Percentiles rank a stretch among this genome's conserved stretches.
Conservation (phyloP, 2,113 vertebrate species). For the Octodon degus region DNA sequence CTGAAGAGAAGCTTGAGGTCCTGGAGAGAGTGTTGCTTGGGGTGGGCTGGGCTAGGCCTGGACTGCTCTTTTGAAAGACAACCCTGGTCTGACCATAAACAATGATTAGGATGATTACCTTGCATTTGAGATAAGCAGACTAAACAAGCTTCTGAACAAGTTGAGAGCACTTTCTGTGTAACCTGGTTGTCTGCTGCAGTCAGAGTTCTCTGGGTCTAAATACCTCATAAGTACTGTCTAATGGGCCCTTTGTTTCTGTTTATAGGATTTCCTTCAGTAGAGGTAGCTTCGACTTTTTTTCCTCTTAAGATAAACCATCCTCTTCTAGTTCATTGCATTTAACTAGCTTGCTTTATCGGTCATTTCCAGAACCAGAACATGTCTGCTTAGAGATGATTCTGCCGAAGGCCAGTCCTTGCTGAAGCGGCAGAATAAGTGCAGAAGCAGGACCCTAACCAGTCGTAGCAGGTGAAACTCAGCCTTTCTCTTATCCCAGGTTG, state of each 20-base stretch:
- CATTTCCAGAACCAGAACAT: not conserved
- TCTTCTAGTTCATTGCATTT: not conserved
- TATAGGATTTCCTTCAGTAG: not conserved
- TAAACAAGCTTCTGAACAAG: conserved; percentile 26
- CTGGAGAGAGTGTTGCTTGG: not conserved
- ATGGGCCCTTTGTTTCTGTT: not conserved
- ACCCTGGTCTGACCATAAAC: conserved; percentile 40
- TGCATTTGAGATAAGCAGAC: conserved; percentile 55
- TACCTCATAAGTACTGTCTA: not conserved
- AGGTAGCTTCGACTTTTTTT: not conserved
- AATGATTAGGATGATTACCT: conserved; percentile 36
- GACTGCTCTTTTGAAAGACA: conserved; percentile 16
- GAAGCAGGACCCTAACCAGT: not conserved
- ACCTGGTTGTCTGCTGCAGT: not conserved
- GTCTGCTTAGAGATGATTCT: not conserved
- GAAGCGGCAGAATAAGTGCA: not conserved
- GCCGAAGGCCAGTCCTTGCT: not conserved
- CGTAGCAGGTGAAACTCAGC: not conserved
- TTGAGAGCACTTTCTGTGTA: not conserved
- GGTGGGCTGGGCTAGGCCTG: not conserved
- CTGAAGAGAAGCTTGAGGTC: not conserved
- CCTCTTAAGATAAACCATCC: not conserved
- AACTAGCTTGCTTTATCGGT: not conserved
- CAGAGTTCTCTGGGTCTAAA: not conserved
- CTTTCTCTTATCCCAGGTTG: not conserved